Percentiles rank a stretch among this genome's conserved stretches.
phyloP scores from a whole-genome alignment of 2,888 invertebrate genomes.

The Cryptocheilus praepositus region DNA sequence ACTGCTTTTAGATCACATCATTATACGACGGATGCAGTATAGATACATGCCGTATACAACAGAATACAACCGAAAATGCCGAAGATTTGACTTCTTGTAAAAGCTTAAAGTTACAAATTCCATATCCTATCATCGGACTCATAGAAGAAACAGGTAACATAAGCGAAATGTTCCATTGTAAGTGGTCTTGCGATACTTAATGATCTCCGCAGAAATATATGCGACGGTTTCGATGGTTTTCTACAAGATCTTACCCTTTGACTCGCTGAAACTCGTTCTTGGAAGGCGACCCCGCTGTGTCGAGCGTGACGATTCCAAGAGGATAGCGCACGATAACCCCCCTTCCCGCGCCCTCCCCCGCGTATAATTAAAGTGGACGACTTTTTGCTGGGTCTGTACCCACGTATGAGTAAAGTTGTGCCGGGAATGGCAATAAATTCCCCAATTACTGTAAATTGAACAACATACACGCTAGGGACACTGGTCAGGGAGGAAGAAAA shows the following conservation, averaged over 20 bases:
- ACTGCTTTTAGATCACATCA: too few relatives aligned
- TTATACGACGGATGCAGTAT: too few relatives aligned
- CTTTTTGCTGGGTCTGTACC: constrained; percentile 43
- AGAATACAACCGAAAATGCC: too few relatives aligned
- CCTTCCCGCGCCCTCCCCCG: background rate
- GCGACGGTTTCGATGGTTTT: too few relatives aligned
- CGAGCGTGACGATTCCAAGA: constrained; percentile 40
- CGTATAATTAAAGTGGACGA: constrained; percentile 40
- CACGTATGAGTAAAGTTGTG: constrained; percentile 31
- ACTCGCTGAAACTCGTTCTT: constrained; percentile 12
- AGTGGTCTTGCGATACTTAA: background rate
- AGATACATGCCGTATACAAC: too few relatives aligned
- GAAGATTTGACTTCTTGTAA: too few relatives aligned
- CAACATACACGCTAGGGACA: constrained; percentile 31
- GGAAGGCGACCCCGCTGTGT: constrained; percentile 24
- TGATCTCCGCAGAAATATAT: background rate
- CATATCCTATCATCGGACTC: too few relatives aligned
- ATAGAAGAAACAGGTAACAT: too few relatives aligned
- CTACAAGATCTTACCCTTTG: background rate
- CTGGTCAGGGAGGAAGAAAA: background rate
- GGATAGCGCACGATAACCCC: constrained; percentile 16
- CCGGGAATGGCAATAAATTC: constrained; percentile 51
- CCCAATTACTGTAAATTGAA: constrained; percentile 56
- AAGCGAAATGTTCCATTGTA: too few relatives aligned
- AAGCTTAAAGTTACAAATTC: too few relatives aligned